Evolutionary conservation across 2,113 vertebrate genomes (phyloP), one percentile per base, ranked within the genome.

Genomic region (Xenus cinereus): DNA sequence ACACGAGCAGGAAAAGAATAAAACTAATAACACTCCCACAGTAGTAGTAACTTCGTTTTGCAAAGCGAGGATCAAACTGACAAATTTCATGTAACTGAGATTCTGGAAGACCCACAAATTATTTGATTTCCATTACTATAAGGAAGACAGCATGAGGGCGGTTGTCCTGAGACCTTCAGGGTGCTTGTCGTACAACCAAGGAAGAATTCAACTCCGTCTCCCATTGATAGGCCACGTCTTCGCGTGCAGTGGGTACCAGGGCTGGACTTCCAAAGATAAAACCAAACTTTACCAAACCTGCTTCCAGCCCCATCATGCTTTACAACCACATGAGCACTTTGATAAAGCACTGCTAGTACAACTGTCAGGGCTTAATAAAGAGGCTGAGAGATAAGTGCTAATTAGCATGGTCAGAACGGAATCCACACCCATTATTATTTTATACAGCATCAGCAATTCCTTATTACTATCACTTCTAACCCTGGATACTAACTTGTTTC

Each of bases 191-290:
- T 37, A 48, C 0, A 1, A 17, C 60, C 15, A 41, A 35, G 41
- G 26, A 45, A 30, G 45, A 60, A 67, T 28, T 59, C 22, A 53
- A 1, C 35, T 56, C 68, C 67, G 37, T 3, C 35, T 87, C 33
- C 83, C 46, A 21, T 5, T 6, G 46, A 86, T 9, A 14, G 1
- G 3, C 32, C 0, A 26, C 28, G 32, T 0, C 30, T 74, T 12
- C 1, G 8, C 17, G 2, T 3, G 35, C 23, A 43, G 10, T 45
- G 51, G 33, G 0, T 6, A 39, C 1, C 5, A 11, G 30, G 56
- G n/a, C 6, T 64, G 35, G 28, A 76, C 71, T 86, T 43, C 33
- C 83, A 69, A 33, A 72, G 67, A 32, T 5, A 50, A 24, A 51
- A 89, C 10, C 33, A 64, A 68, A 60, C 53, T 57, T 82, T 16